Conservation (phyloP, 2,888 invertebrate genomes). For the Mallateleia sp. region DNA sequence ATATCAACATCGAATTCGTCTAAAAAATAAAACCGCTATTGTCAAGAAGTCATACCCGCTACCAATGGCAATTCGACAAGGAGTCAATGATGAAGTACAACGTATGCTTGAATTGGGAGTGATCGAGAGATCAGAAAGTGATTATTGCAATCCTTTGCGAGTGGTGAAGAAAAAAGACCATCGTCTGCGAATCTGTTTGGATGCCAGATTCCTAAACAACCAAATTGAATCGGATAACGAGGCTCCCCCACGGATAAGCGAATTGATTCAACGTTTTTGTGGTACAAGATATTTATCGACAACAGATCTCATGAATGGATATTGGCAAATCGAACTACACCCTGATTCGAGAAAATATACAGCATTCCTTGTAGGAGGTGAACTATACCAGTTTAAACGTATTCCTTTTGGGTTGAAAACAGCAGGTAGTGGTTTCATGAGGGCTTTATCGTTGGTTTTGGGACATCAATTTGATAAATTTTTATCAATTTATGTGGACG, state of each 20-base stretch:
- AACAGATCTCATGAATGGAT: slow-evolving; percentile 7
- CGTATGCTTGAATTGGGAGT: not conserved
- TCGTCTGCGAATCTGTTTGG: slow-evolving; percentile 83
- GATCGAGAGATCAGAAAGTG: slow-evolving; percentile 22
- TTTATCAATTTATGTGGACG: slow-evolving; percentile 5
- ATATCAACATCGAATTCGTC: too few species aligned
- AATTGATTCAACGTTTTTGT: slow-evolving; percentile 73
- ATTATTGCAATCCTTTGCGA: slow-evolving; percentile 14
- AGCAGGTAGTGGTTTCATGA: too few species aligned
- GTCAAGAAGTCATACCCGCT: too few species aligned
- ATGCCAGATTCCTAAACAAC: slow-evolving; percentile 84
- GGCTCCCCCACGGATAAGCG: slow-evolving; percentile 73
- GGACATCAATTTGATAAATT: slow-evolving; percentile 2
- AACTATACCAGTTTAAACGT: slow-evolving; percentile 14
- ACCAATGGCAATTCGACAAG: too few species aligned
- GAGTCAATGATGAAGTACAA: too few species aligned
- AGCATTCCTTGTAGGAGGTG: too few species aligned
- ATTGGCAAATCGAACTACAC: slow-evolving; percentile 18
- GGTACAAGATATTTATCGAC: slow-evolving; percentile 30
- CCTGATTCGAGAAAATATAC: not conserved
- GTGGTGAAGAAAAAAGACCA: slow-evolving; percentile 24
- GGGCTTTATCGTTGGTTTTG: not conserved
- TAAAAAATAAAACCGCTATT: too few species aligned
- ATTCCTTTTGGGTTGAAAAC: too few species aligned
- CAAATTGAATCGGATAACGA: slow-evolving; percentile 83